These are phyloP conservation scores for Clusia tigrina DNA, from an alignment of 2,888 invertebrate genomes.

Conservation along the genomic window DNA sequence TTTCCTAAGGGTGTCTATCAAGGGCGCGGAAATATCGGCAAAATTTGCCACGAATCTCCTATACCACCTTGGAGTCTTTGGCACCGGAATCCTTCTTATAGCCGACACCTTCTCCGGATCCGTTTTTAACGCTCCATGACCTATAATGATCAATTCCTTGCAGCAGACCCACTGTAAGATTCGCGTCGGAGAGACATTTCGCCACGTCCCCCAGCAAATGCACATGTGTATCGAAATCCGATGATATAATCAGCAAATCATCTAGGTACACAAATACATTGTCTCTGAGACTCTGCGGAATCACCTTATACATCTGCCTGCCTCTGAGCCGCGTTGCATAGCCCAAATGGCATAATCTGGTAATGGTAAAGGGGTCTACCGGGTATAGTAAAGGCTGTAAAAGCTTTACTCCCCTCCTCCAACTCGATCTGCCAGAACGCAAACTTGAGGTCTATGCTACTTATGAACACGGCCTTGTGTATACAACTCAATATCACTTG, in stretches of 20 bases:
- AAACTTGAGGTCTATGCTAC: neutral
- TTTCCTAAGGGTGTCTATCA: conserved; percentile 19
- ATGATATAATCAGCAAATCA: conserved; percentile 18
- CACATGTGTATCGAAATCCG: conserved; percentile 16
- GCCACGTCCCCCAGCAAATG: conserved; percentile 15
- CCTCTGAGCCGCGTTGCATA: conserved; percentile 25
- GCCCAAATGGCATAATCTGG: neutral
- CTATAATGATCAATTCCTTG: conserved; percentile 19
- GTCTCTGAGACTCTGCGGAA: conserved; percentile 18
- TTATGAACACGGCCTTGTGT: neutral
- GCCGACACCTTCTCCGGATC: conserved; percentile 21
- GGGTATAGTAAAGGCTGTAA: neutral
- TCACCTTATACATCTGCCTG: conserved; percentile 25
- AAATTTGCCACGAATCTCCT: conserved; percentile 29
- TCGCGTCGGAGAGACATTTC: conserved; percentile 12
- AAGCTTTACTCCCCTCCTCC: neutral
- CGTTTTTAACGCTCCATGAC: conserved; percentile 10
- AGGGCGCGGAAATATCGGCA: conserved; percentile 11
- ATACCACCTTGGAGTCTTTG: conserved; percentile 27
- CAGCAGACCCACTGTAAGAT: conserved; percentile 24
- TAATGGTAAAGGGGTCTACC: conserved; percentile 4
- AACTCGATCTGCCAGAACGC: neutral
- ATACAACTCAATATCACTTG: neutral
- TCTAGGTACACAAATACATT: conserved; percentile 19
- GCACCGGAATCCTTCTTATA: conserved; percentile 19